Base-by-base conservation (phyloP, 2,888 invertebrate species). In the Xanthorhoe designata region DNA sequence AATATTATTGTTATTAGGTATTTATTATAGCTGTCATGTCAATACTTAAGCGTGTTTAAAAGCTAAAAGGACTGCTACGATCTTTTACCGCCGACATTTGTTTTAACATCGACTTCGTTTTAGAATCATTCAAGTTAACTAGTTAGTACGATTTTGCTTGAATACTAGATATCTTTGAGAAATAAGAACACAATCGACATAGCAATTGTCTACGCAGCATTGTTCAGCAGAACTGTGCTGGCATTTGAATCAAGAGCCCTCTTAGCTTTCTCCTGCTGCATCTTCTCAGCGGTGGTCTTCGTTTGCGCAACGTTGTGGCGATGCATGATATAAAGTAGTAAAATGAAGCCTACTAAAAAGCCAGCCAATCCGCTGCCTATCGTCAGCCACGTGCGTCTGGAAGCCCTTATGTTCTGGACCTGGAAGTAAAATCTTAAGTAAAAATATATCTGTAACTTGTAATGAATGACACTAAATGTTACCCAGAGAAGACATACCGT, bases 311-410 rank as follows among this genome's bases (percentile, higher is more conserved):
- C 94, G 75, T 94, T 94, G 74, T 90, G 86, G 18, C 92, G 83
- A 65, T 94, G 94, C 89, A 94, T 90, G 53, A 90, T 70, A 76
- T 90, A 94, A n/a, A 94, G 82, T 0, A 94, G 80, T 35, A 93
- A 76, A 9, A 94, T 91, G 77, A 94, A 94, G 8, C 88, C 88
- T 1, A 94, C 81, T 1, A 94, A 85, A 71, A 94, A 94, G 0
- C 92, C 94, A 0, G 87, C 89, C 6, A 94, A 81, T 0, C 93
- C 89, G 0, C 92, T 90, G 45, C 88, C 85, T 52, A 94, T 86
- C 0, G 91, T 92, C 50, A 93, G 74, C 94, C 94, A 94, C 0
- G 94, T 94, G 24, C 88, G 85, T 2, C 91, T 86, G 0, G 86
- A 80, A 0, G 87, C 71, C 63, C 66, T 83, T 55, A 82, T 75